Evolutionary conservation across 2,888 invertebrate species (phyloP).

Genomic region (Hedya salicella): DNA sequence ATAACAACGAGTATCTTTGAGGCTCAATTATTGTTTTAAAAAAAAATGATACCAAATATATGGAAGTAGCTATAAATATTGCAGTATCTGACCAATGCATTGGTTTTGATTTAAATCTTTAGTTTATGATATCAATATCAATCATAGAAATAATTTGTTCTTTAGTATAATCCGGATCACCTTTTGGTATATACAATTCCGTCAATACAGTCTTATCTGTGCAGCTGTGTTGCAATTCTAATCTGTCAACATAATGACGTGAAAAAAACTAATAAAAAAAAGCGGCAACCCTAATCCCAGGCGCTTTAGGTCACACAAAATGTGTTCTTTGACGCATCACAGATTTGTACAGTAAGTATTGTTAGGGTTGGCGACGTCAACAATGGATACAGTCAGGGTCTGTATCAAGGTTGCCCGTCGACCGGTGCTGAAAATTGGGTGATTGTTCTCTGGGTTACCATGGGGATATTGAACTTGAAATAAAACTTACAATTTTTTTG

Average conservation of each 20-base stretch:
- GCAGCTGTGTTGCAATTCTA: neutral
- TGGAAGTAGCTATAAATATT: no score
- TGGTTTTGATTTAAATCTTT: no score
- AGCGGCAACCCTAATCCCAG: constrained; percentile 33
- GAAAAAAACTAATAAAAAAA: constrained; percentile 4
- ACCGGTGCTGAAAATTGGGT: constrained; percentile 16
- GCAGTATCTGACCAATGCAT: no score
- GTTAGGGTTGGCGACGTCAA: constrained; percentile 40
- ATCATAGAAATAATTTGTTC: no score
- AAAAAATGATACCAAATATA: no score
- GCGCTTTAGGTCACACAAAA: constrained; percentile 49
- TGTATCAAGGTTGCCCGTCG: constrained; percentile 32
- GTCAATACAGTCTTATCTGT: no score
- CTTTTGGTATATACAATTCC: no score
- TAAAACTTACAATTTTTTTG: neutral
- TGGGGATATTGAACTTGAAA: constrained; percentile 19
- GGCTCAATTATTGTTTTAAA: no score
- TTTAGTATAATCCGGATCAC: no score
- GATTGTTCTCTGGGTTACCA: constrained; percentile 34
- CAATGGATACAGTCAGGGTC: constrained; percentile 46
- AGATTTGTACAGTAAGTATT: constrained; percentile 53
- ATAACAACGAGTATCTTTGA: no score
- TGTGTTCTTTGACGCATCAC: constrained; percentile 56
- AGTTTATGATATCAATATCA: no score
- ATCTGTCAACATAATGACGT: neutral